These are phyloP conservation scores for Leuciscus waleckii DNA, from an alignment of 2,797 vertebrate genomes.

Conservation along the genomic window DNA sequence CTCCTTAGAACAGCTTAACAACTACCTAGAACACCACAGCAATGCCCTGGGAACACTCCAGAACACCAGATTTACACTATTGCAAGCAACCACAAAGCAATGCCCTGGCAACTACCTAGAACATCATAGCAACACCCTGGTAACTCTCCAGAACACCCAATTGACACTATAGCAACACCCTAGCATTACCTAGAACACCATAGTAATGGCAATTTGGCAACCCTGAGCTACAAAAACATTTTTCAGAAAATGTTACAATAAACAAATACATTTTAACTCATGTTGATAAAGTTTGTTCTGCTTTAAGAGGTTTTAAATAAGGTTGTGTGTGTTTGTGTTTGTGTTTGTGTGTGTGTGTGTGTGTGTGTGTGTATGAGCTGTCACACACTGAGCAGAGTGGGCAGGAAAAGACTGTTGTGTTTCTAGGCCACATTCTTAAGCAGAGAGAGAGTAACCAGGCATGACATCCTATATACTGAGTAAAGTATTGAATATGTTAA, in stretches of 20 bases:
- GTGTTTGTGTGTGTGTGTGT: conserved; percentile 31
- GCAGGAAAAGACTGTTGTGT: conserved; percentile 58
- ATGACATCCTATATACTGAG: too few species aligned
- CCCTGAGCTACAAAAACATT: background rate
- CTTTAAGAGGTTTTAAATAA: background rate
- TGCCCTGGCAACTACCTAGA: background rate
- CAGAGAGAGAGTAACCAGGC: conserved; percentile 64
- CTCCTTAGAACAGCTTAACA: background rate
- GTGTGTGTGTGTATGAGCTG: conserved; percentile 21
- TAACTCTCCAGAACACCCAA: background rate
- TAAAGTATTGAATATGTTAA: too few species aligned
- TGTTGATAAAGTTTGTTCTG: background rate
- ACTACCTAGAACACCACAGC: background rate
- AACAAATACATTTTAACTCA: background rate
- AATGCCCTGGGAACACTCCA: background rate
- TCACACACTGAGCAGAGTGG: conserved; percentile 19
- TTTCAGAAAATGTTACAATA: background rate
- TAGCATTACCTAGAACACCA: background rate
- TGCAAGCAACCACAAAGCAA: background rate
- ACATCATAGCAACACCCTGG: background rate
- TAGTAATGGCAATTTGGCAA: background rate
- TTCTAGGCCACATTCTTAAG: conserved; percentile 64
- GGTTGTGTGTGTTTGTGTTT: background rate
- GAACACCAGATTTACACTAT: background rate
- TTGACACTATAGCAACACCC: background rate